phyloP scores from a whole-genome alignment of 64 coral and sea anemone species.

The Pocillopora damicornis region DNA sequence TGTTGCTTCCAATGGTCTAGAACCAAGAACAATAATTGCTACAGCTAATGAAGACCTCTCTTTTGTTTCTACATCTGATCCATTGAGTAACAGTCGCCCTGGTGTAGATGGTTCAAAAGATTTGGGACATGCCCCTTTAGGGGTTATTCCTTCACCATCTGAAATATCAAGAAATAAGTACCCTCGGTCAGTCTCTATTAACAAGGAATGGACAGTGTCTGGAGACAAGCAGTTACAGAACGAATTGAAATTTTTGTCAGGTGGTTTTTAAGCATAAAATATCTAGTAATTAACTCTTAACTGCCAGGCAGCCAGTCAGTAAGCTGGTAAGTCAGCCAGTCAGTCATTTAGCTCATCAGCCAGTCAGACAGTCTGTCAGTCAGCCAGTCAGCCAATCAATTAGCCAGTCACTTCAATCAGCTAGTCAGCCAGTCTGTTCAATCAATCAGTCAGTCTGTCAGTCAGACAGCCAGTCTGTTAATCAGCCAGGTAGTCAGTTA shows the following conservation, averaged over 20 bases:
- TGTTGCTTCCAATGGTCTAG: slow-evolving; percentile 38
- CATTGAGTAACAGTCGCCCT: background rate
- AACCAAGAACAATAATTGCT: slow-evolving; percentile 34
- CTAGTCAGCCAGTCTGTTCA: too few relatives aligned
- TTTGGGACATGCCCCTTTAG: slow-evolving; percentile 45
- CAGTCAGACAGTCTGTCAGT: slow-evolving; percentile 13
- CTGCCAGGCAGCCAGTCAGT: background rate
- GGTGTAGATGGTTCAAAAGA: slow-evolving; percentile 15
- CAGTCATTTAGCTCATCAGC: slow-evolving; percentile 19
- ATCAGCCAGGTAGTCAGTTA: too few relatives aligned
- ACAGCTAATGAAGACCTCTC: slow-evolving; percentile 48
- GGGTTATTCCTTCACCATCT: slow-evolving; percentile 22
- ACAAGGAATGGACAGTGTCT: background rate
- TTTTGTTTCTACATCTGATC: slow-evolving; percentile 49
- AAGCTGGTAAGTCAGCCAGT: slow-evolving; percentile 27
- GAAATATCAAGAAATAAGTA: background rate
- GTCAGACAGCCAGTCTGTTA: too few relatives aligned
- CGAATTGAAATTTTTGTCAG: background rate
- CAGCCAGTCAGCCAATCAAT: too few relatives aligned
- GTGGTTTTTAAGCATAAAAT: background rate
- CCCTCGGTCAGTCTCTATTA: background rate
- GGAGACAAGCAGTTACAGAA: background rate
- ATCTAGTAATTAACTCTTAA: background rate
- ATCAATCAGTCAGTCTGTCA: too few relatives aligned
- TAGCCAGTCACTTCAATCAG: too few relatives aligned